A percentile compares a stretch with the other conserved stretches of the same genome.
Evolutionary conservation across 2,797 vertebrate species (phyloP).

Genomic region (Threskiornis aethiopicus): DNA sequence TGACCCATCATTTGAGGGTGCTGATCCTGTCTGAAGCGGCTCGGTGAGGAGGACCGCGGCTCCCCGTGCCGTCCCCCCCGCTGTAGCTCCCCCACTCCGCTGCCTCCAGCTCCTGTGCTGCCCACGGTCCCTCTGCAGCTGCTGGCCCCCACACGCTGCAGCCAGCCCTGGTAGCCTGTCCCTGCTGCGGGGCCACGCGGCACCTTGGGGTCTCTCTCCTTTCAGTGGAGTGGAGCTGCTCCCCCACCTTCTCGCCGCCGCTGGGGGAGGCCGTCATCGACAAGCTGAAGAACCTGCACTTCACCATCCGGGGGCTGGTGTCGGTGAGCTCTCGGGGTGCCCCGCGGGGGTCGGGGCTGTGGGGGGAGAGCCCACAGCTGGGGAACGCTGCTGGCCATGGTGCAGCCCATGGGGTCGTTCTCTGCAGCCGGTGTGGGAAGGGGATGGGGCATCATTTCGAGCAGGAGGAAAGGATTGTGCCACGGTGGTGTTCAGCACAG

Average conservation of each 20-base stretch:
- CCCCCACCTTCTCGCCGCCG: conserved; percentile 75
- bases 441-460: not conserved
- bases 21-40: not conserved
- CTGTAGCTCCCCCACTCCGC: not conserved
- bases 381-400: not conserved
- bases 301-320: conserved; percentile 82
- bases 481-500: rapidly evolving
- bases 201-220: conserved; percentile 20
- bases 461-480: not conserved
- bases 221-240: conserved; percentile 87
- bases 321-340: conserved; percentile 75
- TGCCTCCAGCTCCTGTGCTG: not conserved
- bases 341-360: rapidly evolving
- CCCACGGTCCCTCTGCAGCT: not conserved
- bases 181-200: not conserved
- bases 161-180: not conserved
- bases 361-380: not conserved
- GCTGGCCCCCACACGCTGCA: not conserved
- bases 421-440: rapidly evolving
- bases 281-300: conserved; percentile 80
- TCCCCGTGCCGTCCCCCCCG: rapidly evolving
- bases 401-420: rapidly evolving
- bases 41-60: not conserved
- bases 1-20: not conserved
- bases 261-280: conserved; percentile 84